phyloP scores from a whole-genome alignment of 2,113 vertebrate genomes.

The Baryphthengus martii region DNA sequence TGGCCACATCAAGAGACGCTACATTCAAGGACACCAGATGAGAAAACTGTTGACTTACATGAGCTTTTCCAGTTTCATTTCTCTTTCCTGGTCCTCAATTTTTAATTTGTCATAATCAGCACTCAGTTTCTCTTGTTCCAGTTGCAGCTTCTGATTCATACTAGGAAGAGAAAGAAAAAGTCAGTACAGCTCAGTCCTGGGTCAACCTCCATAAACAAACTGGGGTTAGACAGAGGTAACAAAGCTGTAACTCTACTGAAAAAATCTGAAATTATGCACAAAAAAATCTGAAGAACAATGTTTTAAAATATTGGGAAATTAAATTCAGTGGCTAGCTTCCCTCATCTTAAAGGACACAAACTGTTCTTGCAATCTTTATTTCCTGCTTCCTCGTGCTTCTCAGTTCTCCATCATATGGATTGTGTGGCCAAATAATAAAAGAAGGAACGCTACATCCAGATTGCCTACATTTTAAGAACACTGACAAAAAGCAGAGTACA shows the following conservation, averaged over 20 bases:
- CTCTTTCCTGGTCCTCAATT: conserved; percentile 87
- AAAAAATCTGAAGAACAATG: neutral
- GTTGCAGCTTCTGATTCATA: conserved; percentile 86
- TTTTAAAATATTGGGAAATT: neutral
- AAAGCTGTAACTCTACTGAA: neutral
- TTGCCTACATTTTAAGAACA: neutral
- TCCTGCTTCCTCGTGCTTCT: neutral
- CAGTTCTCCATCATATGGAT: neutral
- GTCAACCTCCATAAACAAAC: neutral
- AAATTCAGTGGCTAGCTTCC: neutral
- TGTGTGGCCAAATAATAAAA: neutral
- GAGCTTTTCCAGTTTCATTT: conserved; percentile 85
- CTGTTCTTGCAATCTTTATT: neutral
- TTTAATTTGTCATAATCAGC: conserved; percentile 89
- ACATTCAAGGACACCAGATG: neutral
- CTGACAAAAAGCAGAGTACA: neutral
- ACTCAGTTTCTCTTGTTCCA: conserved; percentile 88
- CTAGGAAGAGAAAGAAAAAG: conserved; percentile 64
- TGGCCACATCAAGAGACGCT: neutral
- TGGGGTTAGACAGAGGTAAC: neutral
- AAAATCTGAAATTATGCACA: neutral
- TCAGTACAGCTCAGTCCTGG: neutral
- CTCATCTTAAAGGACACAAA: neutral
- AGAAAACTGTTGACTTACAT: conserved; percentile 70
- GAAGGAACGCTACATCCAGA: neutral